Base-by-base conservation (phyloP, 2,113 vertebrate species). In the Nibea albiflora region DNA sequence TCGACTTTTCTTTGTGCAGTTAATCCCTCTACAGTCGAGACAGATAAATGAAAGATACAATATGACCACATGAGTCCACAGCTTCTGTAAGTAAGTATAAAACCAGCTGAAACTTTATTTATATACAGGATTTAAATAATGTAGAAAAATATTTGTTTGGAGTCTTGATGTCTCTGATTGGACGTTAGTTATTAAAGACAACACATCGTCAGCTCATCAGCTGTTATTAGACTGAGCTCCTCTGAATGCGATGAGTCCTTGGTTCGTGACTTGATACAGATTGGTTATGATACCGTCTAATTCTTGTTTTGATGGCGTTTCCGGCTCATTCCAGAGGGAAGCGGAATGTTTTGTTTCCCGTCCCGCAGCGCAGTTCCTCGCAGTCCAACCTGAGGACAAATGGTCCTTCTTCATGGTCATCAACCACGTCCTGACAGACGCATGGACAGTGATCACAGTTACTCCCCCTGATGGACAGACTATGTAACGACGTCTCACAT, bases 311-410 rank as follows among this genome's bases (percentile, higher is more conserved):
- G 44, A 46, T 1, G 24, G 9, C 3, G 8, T 35, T 39, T 39
- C 11, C 7, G 15, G 67, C n/a, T 44, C 31, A 17, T 17, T 80
- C 10, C 78, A 99, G 83, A 24, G 96, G 95, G 89, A 99, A 93
- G 1, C 90, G 94, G 88, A 97, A 99, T 47, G 95, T 91, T 84
- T 98, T 99, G 92, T 99, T 98, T 84, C 98, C 98, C 0, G 96
- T 95, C 80, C 96, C 97, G 94, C 97, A 98, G 73, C 92, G 95
- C 61, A 99, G 90, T 80, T 97, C 94, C 4, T 89, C 85, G 2
- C 95, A 95, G 0, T 91, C 92, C 76, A 97, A 16, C 3, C 86
- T 95, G 49, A 98, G 92, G 22, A 94, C 81, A 57, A 92, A 88
- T 0, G 94, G 85, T 0, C 96, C 95, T 1, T 97, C 97, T 84